Base-by-base conservation (phyloP, 2,888 invertebrate genomes). In the Epinotia nisella region DNA sequence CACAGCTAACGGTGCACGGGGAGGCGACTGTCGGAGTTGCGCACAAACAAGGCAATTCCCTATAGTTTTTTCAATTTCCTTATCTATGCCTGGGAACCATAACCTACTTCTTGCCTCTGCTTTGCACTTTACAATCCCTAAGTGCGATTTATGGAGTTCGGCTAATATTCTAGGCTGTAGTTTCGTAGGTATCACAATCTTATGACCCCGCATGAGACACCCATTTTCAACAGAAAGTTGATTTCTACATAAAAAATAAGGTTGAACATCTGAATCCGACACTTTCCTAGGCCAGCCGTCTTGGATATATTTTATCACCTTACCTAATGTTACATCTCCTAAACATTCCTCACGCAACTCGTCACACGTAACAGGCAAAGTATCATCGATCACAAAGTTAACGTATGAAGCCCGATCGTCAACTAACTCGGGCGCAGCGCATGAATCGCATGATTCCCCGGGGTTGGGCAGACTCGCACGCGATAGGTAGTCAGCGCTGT, bases 281-380 rank as follows among this genome's bases (percentile, higher is more conserved):
- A 75, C 62, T 60, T 76, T 76, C 9, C 60, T 58, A 10, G 75
- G 76, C 76, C 77, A 78, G 10, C 77, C 76, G 0, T 66, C 67
- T 45, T 17, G 10, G 21, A 77, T 58, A 73, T 62, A 76, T 17
- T 64, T 29, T 11, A 55, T 73, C 2, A 79, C 75, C 13, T 35
- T 24, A 4, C 3, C 9, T 9, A 78, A 66, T 1, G 67, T 55
- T 2, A n/a, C 19, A 49, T 78, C 78, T 2, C 61, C 61, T 17
- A 24, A 61, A 1, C 75, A 76, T 70, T 65, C 53, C 1, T 53
- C 11, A 29, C 74, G 74, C 13, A 78, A 24, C 1, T 72, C 62
- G 0, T 71, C 24, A 2, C 70, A 5, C 2, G 77, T 76, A 1
- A 77, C 62, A 9, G 77, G 76, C 49, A 76, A 29, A 1, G 41